Evolutionary conservation across 2,888 invertebrate species (phyloP), one percentile per base, ranked within the genome.

Genomic region (Hetaerina titia): DNA sequence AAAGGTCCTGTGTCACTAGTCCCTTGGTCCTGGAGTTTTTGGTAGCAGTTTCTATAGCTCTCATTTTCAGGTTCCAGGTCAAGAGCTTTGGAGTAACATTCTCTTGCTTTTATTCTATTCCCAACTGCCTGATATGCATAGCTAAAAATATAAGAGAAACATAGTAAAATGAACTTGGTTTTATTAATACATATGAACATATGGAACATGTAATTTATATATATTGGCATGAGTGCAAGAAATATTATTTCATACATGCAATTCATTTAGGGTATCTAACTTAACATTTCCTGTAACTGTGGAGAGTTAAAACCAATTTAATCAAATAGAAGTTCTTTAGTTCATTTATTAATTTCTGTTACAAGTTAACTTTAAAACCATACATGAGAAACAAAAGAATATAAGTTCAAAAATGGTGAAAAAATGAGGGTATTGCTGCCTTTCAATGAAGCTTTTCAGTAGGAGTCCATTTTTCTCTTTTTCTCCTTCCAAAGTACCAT

Each of bases 61-160:
- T 98, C 98, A 97, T 99, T 99, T 89, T 98, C 98, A 0, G 99
- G 99, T 96, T 99, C 99, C 95, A 99, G 97, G 96, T 98, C 98
- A 74, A 99, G 97, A 2, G 99, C 99, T 96, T 98, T 98, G 95
- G 98, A 97, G 97, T 99, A 99, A 22, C 99, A 98, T 95, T 98
- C 97, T 95, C 98, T 98, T 0, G 99, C 99, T 96, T 99, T 98
- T 95, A 98, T 98, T 96, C 98, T 98, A 96, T 98, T 98, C 95
- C 98, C 98, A 95, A 99, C 97, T 96, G 98, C 98, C 0, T 99
- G 98, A 96, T 98, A 98, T 0, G 99, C 99, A 95, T 99, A 97
- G 95, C 98, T 97, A 96, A 94, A 96, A 94, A 90, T 87, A 87
- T 90, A 63, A 95, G 94, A 57, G 94, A 81, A 9, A 19, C 9